Evolutionary conservation across 2,797 vertebrate species (phyloP), one percentile per base, ranked within the genome.

Genomic region (Helarctos malayanus): DNA sequence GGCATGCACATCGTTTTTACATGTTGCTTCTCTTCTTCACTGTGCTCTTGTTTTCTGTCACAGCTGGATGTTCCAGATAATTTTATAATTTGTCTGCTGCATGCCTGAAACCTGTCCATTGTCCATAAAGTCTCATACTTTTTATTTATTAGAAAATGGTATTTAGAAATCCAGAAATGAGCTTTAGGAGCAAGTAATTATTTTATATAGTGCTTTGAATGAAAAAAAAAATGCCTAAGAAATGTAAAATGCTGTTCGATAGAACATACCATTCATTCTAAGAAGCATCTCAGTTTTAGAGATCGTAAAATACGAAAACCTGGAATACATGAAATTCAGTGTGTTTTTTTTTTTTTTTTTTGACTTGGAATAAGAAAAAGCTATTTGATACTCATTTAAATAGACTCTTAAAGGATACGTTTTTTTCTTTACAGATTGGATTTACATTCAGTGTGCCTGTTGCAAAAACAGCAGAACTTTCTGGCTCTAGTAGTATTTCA

Each of bases 401-500:
- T 52, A 78, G 11, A 95, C 69, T 41, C 7, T 93, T 95, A 68
- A 85, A 65, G 49, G 38, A 82, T 76, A 45, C 52, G n/a, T 96
- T 94, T 92, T 65, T 68, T 21, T 97, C 59, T 95, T 92, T 93
- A 7, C 98, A 99, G 99, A 98, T 99, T 97, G 99, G 99, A 98
- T 99, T 99, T 98, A 99, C 99, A 13, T 99, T 99, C 98, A 99
- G 99, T 98, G 99, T 99, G 95, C 99, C 99, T 97, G 99, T 99
- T 79, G 98, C 99, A 94, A 99, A 99, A 98, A 98, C 99, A 57
- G 97, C 99, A 65, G 98, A 98, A 88, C 95, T 98, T 96, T 98
- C 99, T 91, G 98, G 98, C 98, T 99, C 98, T 93, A 99, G 98
- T 73, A 99, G 98, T 88, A 99, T 99, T 95, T 97, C 99, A 54